Percentiles rank a stretch among this genome's conserved stretches.
Evolutionary conservation across 2,888 invertebrate genomes (phyloP).

Genomic region (Apamea monoglypha): DNA sequence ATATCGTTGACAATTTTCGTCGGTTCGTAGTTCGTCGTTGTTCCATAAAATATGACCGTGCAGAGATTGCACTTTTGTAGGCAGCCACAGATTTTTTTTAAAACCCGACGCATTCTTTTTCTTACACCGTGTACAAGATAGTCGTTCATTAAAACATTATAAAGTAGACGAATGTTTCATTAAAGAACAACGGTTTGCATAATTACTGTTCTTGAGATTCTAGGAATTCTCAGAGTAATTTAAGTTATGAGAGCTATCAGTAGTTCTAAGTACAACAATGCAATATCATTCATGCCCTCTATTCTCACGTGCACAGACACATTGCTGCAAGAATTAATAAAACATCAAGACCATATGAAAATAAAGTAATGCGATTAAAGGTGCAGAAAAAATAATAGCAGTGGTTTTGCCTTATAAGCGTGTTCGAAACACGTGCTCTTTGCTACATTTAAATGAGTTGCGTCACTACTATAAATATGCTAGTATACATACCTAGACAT

Average conservation of each 20-base stretch:
- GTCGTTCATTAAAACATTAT: not conserved
- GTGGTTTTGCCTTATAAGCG: constrained; percentile 46
- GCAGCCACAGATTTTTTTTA: not conserved
- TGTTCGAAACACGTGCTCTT: constrained; percentile 62
- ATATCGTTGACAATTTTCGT: not conserved
- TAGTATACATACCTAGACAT: constrained; percentile 20
- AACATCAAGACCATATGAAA: constrained; percentile 54
- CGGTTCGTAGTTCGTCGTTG: not conserved
- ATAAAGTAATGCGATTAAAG: constrained; percentile 55
- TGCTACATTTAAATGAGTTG: constrained; percentile 54
- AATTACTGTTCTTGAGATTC: not conserved
- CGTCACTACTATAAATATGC: constrained; percentile 56
- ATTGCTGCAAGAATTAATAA: constrained; percentile 57
- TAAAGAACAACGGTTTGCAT: not conserved
- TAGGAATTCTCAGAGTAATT: constrained; percentile 18
- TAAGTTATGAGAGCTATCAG: constrained; percentile 5
- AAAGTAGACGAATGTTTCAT: not conserved
- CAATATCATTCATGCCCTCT: constrained; percentile 30
- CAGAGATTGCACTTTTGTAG: not conserved
- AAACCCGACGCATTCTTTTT: not conserved
- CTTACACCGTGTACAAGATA: not conserved
- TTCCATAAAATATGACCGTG: not conserved
- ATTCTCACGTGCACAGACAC: constrained; percentile 48
- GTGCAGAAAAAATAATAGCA: constrained; percentile 58
- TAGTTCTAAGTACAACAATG: constrained; percentile 21